Base-by-base conservation (phyloP, 1,140 invertebrate species). In the Fopius arisanus region DNA sequence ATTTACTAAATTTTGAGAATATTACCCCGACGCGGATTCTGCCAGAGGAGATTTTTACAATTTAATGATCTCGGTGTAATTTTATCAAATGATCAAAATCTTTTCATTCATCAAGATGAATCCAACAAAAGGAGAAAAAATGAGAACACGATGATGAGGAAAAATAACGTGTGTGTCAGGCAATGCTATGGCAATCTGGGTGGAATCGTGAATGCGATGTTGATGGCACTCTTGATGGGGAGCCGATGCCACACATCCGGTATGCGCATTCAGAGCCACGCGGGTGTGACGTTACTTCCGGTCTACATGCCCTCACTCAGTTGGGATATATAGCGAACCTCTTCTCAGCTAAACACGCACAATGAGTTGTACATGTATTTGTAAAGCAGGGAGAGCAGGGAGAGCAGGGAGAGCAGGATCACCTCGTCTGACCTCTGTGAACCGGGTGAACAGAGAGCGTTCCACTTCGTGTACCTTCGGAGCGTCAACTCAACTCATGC, bases 281-380 rank as follows among this genome's bases (percentile, higher is more conserved):
- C 87, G 87, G 85, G 82, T 88, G 87, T 88, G 86, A 88, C 86
- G 86, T 87, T 88, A 83, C 84, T 88, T 88, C 87, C 87, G 86
- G 83, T 82, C 86, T 87, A 86, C 81, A 87, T 87, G 84, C 84
- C 83, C 85, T 83, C 82, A 78, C 73, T 77, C 78, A 71, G 72
- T 75, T 73, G 75, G 78, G 83, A 83, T 54, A 72, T 48, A 48
- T 40, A 33, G 19, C 12, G 28, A 70, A 21, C 23, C 48, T 29
- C 31, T 33, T 70, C 29, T 70, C 14, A 37, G 26, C 21, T 31
- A 70, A 31, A 54, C 29, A 66, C 19, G 37, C 23, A 73, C 28
- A 43, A 19, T 16, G 31, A 67, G 10, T 26, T n/a, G 33, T 31
- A n/a, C 3, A 31, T 29, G 28, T 29, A 54, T 51, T 51, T 19